Evolutionary conservation across 2,113 vertebrate genomes (phyloP).

Genomic region (Cyprinodon brontotheroides): DNA sequence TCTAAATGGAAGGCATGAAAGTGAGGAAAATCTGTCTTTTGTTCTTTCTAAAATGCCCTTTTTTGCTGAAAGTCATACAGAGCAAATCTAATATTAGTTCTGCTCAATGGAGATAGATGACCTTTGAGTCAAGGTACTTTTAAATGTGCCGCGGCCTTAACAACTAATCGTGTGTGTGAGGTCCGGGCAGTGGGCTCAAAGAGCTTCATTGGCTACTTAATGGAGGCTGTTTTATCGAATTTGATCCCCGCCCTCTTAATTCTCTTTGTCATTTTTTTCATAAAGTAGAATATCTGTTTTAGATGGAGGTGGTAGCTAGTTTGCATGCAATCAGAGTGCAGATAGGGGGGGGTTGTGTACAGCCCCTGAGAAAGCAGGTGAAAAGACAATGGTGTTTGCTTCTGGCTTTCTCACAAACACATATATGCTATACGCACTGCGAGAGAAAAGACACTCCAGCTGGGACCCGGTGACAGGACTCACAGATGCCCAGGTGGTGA

Average conservation of each 20-base stretch:
- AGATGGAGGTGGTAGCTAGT: slow-evolving; percentile 41
- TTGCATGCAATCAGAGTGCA: not conserved
- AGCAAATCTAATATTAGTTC: slow-evolving; percentile 67
- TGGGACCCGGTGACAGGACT: slow-evolving; percentile 76
- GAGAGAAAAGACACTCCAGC: slow-evolving; percentile 65
- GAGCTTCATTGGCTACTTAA: slow-evolving; percentile 68
- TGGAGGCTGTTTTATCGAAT: slow-evolving; percentile 64
- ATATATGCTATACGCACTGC: slow-evolving; percentile 27
- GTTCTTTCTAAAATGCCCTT: slow-evolving; percentile 19
- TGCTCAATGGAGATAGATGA: slow-evolving; percentile 61
- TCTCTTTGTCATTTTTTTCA: slow-evolving; percentile 44
- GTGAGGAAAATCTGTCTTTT: slow-evolving; percentile 37
- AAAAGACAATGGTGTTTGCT: slow-evolving; percentile 73
- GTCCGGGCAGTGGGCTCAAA: slow-evolving; percentile 38
- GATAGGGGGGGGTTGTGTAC: slow-evolving; percentile 22
- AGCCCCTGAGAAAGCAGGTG: slow-evolving; percentile 40
- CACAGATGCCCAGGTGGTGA: slow-evolving; percentile 77
- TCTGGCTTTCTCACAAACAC: slow-evolving; percentile 58
- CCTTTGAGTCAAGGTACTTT: slow-evolving; percentile 60
- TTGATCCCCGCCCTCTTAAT: slow-evolving; percentile 16
- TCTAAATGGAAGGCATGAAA: slow-evolving; percentile 7
- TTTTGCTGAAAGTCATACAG: slow-evolving; percentile 36
- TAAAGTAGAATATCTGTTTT: slow-evolving; percentile 31
- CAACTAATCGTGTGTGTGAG: slow-evolving; percentile 66
- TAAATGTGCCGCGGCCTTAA: slow-evolving; percentile 45